Conservation (phyloP, 1,140 invertebrate genomes). For the Drosophila melanica region DNA sequence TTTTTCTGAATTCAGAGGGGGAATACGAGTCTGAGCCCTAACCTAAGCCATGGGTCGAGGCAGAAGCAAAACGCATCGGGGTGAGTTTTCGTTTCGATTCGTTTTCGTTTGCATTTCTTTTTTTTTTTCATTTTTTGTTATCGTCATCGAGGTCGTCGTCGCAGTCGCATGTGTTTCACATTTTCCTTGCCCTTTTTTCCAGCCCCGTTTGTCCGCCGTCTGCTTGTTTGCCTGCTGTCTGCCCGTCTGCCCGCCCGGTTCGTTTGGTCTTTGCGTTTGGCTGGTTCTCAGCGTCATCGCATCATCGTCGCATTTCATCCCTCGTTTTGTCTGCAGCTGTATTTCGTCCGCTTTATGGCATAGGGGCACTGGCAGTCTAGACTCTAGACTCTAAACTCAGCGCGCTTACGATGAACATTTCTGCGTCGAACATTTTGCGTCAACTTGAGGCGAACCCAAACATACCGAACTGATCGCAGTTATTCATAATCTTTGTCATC, state of each 20-base stretch:
- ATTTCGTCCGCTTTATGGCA: slow-evolving; percentile 54
- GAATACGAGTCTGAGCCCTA: slow-evolving; percentile 37
- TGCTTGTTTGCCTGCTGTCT: slow-evolving; percentile 29
- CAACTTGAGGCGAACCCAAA: slow-evolving; percentile 11
- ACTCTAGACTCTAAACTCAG: slow-evolving; percentile 26
- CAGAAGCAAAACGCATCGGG: slow-evolving; percentile 35
- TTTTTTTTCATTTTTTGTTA: slow-evolving; percentile 44
- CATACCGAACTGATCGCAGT: background rate
- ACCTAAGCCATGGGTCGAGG: slow-evolving; percentile 8
- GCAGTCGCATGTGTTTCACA: slow-evolving; percentile 77
- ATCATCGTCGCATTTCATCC: slow-evolving; percentile 64
- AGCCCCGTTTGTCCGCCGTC: slow-evolving; percentile 13
- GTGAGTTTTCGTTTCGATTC: slow-evolving; percentile 67
- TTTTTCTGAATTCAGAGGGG: slow-evolving; percentile 65
- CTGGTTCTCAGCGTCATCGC: slow-evolving; percentile 14
- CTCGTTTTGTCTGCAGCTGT: slow-evolving; percentile 71
- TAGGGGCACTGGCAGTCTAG: slow-evolving; percentile 58
- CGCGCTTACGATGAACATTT: slow-evolving; percentile 51
- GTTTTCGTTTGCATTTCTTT: slow-evolving; percentile 52
- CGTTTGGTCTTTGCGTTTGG: slow-evolving; percentile 6
- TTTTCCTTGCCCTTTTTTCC: slow-evolving; percentile 70
- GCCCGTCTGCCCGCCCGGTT: slow-evolving; percentile 19
- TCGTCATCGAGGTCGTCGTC: slow-evolving; percentile 70
- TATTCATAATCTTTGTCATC: slow-evolving; percentile 16
- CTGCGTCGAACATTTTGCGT: slow-evolving; percentile 27